Base-by-base conservation (phyloP, 1,140 invertebrate species). In the Pectinophora gossypiella region DNA sequence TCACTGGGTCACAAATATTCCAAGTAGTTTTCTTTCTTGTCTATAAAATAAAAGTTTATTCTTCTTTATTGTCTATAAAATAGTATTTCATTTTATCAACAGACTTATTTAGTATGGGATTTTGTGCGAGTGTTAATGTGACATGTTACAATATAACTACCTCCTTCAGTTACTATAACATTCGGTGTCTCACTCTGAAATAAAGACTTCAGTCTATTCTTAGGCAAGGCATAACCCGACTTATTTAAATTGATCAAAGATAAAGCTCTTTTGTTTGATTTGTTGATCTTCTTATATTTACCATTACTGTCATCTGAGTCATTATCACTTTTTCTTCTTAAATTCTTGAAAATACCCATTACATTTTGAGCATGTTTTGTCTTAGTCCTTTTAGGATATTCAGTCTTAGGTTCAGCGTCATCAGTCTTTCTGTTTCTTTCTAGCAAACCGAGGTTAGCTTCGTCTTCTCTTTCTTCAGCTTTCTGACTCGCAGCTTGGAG, bases 91-190 rank as follows among this genome's bases (percentile, higher is more conserved):
- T n/a, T n/a, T n/a, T n/a, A n/a, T n/a, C n/a, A n/a, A n/a, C n/a
- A n/a, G n/a, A n/a, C n/a, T n/a, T n/a, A n/a, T n/a, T n/a, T n/a
- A n/a, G n/a, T n/a, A n/a, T n/a, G n/a, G n/a, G n/a, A n/a, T n/a
- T n/a, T n/a, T n/a, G n/a, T n/a, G n/a, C n/a, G n/a, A n/a, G n/a
- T n/a, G n/a, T n/a, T n/a, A n/a, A n/a, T n/a, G n/a, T n/a, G n/a
- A n/a, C n/a, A n/a, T n/a, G n/a, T n/a, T n/a, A n/a, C n/a, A 51
- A 43, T 48, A 32, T 53, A 73, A 64, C 73, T 89, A 89, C 87
- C 87, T 89, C 85, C 85, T 87, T 88, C 82, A 53, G 87, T 80
- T 42, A 88, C 84, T 44, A 88, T 78, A 51, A 89, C 76, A 56
- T 86, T 83, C 22, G 85, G 85, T 20, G 76, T 65, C 67, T 83